Percentiles rank a stretch among this genome's conserved stretches.
Evolutionary conservation across 2,888 invertebrate genomes (phyloP).

Genomic region (Lissocephala sabroskyi): DNA sequence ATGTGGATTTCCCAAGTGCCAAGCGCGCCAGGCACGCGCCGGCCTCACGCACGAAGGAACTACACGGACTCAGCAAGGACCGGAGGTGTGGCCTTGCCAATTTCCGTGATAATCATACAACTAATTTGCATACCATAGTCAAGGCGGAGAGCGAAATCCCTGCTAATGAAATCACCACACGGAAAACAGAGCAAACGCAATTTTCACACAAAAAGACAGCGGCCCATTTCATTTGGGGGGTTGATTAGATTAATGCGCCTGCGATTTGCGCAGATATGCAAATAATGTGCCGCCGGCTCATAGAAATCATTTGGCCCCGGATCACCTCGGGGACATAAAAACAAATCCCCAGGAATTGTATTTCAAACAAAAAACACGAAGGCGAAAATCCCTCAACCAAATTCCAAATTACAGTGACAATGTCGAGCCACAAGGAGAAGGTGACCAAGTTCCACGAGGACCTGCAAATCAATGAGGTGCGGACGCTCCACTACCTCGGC

Average conservation of each 20-base stretch:
- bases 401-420: slow-evolving; percentile 15
- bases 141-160: slow-evolving; percentile 23
- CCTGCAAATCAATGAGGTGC: slow-evolving; percentile 41
- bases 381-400: slow-evolving; percentile 8
- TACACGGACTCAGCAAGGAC: slow-evolving; percentile 16
- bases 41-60: slow-evolving; percentile 36
- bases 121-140: slow-evolving; percentile 47
- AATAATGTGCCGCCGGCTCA: slow-evolving; percentile 16
- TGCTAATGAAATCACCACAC: slow-evolving; percentile 41
- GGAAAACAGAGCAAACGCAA: slow-evolving; percentile 31
- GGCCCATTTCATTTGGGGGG: too few relatives aligned
- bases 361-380: slow-evolving; percentile 25
- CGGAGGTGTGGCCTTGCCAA: slow-evolving; percentile 25
- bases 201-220: slow-evolving; percentile 11
- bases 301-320: slow-evolving; percentile 1
- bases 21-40: slow-evolving; percentile 1
- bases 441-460: slow-evolving; percentile 14
- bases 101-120: slow-evolving; percentile 48
- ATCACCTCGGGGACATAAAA: too few relatives aligned
- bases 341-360: slow-evolving; percentile 15
- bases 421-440: slow-evolving; percentile 13
- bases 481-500: slow-evolving; percentile 46
- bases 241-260: too few relatives aligned
- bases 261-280: slow-evolving; percentile 14
- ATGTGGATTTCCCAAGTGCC: slow-evolving; percentile 26